phyloP scores from a whole-genome alignment of 2,888 invertebrate species.

The Nemoura dubitans region DNA sequence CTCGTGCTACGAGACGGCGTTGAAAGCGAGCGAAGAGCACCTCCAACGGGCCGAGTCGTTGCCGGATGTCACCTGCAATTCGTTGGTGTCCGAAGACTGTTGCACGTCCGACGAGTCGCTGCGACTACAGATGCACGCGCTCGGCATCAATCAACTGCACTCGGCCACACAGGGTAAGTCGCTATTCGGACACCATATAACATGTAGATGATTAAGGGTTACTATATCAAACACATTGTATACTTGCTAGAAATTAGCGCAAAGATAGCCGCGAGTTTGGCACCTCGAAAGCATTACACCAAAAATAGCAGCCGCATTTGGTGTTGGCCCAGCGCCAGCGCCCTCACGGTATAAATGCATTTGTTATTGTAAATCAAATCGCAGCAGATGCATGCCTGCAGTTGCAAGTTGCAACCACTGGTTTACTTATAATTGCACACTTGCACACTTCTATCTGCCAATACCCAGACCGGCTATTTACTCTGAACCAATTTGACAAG shows the following conservation, averaged over 20 bases:
- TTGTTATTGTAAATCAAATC: not conserved
- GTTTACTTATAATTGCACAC: not conserved
- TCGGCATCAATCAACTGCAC: conserved; percentile 36
- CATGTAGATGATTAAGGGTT: not conserved
- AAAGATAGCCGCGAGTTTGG: not conserved
- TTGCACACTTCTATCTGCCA: not conserved
- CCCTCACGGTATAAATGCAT: not conserved
- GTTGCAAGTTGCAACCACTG: too few relatives aligned
- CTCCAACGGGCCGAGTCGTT: conserved; percentile 39
- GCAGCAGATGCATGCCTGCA: not conserved
- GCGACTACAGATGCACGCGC: conserved; percentile 32
- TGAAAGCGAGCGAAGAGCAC: conserved; percentile 21
- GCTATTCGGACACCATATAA: not conserved
- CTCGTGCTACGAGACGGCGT: conserved; percentile 25
- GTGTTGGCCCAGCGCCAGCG: conserved; percentile 42
- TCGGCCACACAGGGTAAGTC: conserved; percentile 13
- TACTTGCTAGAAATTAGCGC: not conserved
- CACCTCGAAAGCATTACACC: conserved; percentile 29
- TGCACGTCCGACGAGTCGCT: conserved; percentile 19
- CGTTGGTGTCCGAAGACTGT: conserved; percentile 23
- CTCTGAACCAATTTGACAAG: not conserved
- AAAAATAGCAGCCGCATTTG: conserved; percentile 46
- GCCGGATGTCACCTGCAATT: conserved; percentile 40
- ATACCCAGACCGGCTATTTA: not conserved
- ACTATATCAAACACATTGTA: not conserved